A percentile compares a stretch with the other conserved stretches of the same genome.
Conservation (phyloP, 2,888 invertebrate species). For the Embidobia sp. region DNA sequence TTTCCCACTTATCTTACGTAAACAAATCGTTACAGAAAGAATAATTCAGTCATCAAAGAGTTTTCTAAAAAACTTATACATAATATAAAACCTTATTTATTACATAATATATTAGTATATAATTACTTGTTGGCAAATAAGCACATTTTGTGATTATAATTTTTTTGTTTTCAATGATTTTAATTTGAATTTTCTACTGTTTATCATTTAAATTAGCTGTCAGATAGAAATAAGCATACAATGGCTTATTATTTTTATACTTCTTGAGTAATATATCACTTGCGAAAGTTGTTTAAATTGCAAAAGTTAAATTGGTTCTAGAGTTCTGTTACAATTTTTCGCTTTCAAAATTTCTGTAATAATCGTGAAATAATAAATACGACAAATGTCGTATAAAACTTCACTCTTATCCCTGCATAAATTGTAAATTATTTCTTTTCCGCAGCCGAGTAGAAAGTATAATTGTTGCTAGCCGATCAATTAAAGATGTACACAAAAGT, state of each 20-base stretch:
- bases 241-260: conserved; percentile 22
- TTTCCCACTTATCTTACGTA: too few relatives aligned
- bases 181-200: conserved; percentile 23
- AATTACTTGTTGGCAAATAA: too few relatives aligned
- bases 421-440: not conserved
- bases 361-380: conserved; percentile 32
- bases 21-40: too few relatives aligned
- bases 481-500: conserved; percentile 28
- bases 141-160: too few relatives aligned
- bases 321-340: conserved; percentile 11
- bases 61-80: too few relatives aligned
- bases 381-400: conserved; percentile 6
- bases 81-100: too few relatives aligned
- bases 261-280: conserved; percentile 35
- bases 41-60: too few relatives aligned
- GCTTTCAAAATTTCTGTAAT: conserved; percentile 13
- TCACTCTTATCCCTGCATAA: not conserved
- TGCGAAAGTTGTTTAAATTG: conserved; percentile 27
- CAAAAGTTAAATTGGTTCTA: conserved; percentile 42
- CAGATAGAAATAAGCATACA: conserved; percentile 23
- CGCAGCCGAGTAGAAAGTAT: too few relatives aligned
- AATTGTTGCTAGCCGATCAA: conserved; percentile 25
- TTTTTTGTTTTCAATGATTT: conserved; percentile 22
- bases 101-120: too few relatives aligned
- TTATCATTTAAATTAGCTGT: conserved; percentile 31